Conservation (phyloP, 2,113 vertebrate genomes). For the Dipodomys spectabilis region DNA sequence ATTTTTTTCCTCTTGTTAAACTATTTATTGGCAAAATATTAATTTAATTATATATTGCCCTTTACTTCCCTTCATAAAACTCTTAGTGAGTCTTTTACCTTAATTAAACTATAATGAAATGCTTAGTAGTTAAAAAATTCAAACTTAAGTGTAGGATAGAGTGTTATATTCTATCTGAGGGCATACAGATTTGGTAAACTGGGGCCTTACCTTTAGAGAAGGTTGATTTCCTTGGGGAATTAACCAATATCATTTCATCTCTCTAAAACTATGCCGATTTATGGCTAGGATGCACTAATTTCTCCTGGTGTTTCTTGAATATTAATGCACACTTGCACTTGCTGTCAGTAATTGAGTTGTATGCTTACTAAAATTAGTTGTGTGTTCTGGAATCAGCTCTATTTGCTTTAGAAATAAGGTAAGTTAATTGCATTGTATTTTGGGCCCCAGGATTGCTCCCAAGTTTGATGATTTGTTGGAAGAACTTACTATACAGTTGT, state of each 20-base stretch:
- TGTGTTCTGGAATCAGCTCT: conserved; percentile 37
- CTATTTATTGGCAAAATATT: neutral
- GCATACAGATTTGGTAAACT: neutral
- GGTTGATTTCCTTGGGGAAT: conserved; percentile 43
- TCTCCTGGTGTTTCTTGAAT: conserved; percentile 36
- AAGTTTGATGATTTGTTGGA: neutral
- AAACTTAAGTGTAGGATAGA: neutral
- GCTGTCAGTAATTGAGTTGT: conserved; percentile 30
- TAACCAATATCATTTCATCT: neutral
- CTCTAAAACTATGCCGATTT: conserved; percentile 37
- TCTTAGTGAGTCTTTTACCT: conserved; percentile 10
- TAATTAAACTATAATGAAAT: neutral
- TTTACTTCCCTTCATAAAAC: conserved; percentile 16
- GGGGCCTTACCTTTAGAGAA: neutral
- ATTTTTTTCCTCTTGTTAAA: conserved; percentile 2
- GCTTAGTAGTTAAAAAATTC: neutral
- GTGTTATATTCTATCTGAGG: neutral
- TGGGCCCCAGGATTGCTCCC: neutral
- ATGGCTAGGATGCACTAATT: conserved; percentile 20
- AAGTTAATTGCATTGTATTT: conserved; percentile 49
- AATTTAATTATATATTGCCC: neutral
- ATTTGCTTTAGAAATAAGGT: conserved; percentile 58
- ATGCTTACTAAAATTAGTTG: conserved; percentile 35
- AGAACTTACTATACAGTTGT: neutral
- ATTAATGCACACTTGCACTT: neutral